Evolutionary conservation across 2,888 invertebrate genomes (phyloP).

Genomic region (Drosophila buzzatii): DNA sequence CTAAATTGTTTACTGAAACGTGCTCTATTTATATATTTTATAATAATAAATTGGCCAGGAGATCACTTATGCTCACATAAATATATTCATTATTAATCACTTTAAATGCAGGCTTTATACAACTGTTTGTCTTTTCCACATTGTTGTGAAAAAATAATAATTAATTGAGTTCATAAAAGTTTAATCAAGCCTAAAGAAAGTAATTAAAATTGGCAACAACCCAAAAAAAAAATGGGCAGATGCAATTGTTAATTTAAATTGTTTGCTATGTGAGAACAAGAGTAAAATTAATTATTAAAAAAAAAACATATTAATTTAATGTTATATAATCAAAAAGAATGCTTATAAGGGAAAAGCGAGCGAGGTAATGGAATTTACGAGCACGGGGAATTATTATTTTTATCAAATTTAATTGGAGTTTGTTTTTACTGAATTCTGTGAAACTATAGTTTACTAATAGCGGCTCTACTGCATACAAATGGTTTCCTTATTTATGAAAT

Average conservation of each 20-base stretch:
- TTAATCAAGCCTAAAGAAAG: conserved; percentile 47
- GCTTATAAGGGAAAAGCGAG: not conserved
- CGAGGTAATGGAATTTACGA: too few species aligned
- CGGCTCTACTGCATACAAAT: too few species aligned
- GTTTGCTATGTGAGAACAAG: conserved; percentile 3
- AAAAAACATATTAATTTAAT: conserved; percentile 2
- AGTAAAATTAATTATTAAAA: not conserved
- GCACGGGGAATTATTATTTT: too few species aligned
- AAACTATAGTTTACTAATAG: too few species aligned
- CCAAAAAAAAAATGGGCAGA: conserved; percentile 7
- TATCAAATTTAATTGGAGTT: too few species aligned
- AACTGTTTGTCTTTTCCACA: conserved; percentile 10
- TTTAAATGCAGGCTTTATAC: not conserved
- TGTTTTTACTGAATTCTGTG: too few species aligned
- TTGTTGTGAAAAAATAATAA: conserved; percentile 11
- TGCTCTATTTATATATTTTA: conserved; percentile 23
- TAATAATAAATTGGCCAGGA: not conserved
- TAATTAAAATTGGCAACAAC: conserved; percentile 16
- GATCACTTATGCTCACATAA: conserved; percentile 44
- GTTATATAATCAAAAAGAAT: not conserved
- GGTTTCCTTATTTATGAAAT: too few species aligned
- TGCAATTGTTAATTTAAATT: conserved; percentile 30
- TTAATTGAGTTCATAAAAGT: conserved; percentile 55
- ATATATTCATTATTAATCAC: conserved; percentile 27
- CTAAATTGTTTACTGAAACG: conserved; percentile 8